Evolutionary conservation across 2,888 invertebrate species (phyloP).

Genomic region (Euzetes globulus): DNA sequence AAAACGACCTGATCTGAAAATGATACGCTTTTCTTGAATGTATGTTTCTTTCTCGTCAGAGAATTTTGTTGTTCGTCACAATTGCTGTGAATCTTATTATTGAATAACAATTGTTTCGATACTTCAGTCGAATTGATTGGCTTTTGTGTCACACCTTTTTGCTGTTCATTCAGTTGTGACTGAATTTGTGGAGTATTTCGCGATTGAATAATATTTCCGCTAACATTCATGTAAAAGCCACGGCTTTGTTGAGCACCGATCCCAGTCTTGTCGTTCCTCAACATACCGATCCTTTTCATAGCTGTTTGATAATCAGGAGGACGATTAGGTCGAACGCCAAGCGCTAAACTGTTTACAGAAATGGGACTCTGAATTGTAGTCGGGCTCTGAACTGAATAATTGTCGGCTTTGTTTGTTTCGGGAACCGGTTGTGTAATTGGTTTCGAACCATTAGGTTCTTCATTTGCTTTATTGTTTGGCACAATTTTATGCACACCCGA

Average conservation of each 20-base stretch:
- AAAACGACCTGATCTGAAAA: conserved; percentile 89
- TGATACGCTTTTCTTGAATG: conserved; percentile 76
- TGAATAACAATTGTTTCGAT: background rate
- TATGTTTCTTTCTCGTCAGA: conserved; percentile 64
- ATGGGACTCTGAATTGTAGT: background rate
- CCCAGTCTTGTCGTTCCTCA: conserved; percentile 31
- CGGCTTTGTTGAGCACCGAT: background rate
- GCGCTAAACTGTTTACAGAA: conserved; percentile 9
- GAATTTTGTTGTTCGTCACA: background rate
- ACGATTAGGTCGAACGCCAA: conserved; percentile 38
- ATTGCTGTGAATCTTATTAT: background rate
- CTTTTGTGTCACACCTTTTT: background rate
- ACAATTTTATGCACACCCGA: background rate
- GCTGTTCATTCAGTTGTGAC: conserved; percentile 10
- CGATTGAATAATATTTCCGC: conserved; percentile 11
- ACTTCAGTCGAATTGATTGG: background rate
- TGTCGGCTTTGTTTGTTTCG: background rate
- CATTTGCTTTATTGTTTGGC: background rate
- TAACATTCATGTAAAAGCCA: conserved; percentile 12
- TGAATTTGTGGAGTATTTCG: conserved; percentile 1
- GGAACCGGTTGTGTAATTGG: background rate
- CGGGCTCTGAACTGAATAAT: background rate
- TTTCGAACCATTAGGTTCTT: background rate
- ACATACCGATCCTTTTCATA: conserved; percentile 41
- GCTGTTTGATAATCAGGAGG: conserved; percentile 43